A percentile compares a stretch with the other conserved stretches of the same genome.
These are phyloP conservation scores for Drosophila athabasca DNA, from an alignment of 1,140 invertebrate species.

Conservation along the genomic window DNA sequence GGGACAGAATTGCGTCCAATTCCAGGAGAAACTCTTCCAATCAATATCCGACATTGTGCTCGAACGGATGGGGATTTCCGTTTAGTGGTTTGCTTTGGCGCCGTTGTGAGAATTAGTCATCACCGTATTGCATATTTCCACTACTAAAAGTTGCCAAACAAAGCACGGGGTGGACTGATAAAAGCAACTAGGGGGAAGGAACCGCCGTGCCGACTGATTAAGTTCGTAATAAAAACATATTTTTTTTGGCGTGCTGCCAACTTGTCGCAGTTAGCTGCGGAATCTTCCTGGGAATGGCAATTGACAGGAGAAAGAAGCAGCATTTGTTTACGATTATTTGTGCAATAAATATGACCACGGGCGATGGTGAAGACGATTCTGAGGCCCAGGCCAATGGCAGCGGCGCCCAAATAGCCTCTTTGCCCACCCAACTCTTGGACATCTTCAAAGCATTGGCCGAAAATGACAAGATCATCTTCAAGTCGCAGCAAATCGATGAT, in stretches of 20 bases:
- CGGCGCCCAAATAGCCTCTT: background rate
- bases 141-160: constrained; percentile 16
- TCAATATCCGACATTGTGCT: constrained; percentile 44
- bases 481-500: constrained; percentile 91
- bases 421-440: constrained; percentile 48
- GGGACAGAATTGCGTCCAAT: constrained; percentile 90
- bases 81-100: constrained; percentile 10
- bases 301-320: constrained; percentile 47
- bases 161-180: background rate
- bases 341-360: constrained; percentile 58
- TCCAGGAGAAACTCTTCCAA: constrained; percentile 84
- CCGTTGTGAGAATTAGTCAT: constrained; percentile 39
- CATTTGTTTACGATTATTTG: constrained; percentile 64
- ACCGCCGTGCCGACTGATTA: constrained; percentile 18
- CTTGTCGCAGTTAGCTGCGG: too few species aligned
- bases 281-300: background rate
- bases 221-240: constrained; percentile 9
- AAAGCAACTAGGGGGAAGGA: constrained; percentile 19
- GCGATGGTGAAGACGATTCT: constrained; percentile 18
- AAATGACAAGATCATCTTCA: constrained; percentile 86
- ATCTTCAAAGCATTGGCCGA: constrained; percentile 63
- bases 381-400: constrained; percentile 2
- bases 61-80: constrained; percentile 2
- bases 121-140: constrained; percentile 25
- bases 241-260: too few species aligned